Evolutionary conservation across 2,888 invertebrate genomes (phyloP), one percentile per base, ranked within the genome.

Genomic region (Tubulanus polymorphus): DNA sequence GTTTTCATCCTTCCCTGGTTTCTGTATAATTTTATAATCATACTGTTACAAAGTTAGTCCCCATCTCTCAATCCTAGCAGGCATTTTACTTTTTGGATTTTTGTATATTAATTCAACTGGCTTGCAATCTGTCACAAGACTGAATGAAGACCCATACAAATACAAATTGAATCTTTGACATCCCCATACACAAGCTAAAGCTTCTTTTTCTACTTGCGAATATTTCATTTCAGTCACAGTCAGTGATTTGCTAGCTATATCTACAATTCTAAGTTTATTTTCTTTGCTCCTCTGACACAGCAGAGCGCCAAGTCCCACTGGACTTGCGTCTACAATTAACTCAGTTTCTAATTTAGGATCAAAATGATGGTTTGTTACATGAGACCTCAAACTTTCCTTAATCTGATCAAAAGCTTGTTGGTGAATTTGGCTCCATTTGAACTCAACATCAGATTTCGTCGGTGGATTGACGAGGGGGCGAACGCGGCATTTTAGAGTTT

Each of bases 151-250:
- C 27, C 71, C 72, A 53, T 60, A 63, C 5, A 71, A 45, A 47
- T 65, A 71, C 23, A 68, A 27, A 32, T 67, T 61, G 55, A 67
- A 72, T 47, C 68, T 67, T 56, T 71, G 67, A 37, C 63, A 60
- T 3, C 56, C 58, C 68, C 64, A 70, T 0, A 67, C 63, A 5
- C 69, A 61, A 8, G 67, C 67, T 27, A 69, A 55, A 48, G 63
- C 56, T 51, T 69, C 68, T 6, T 65, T 50, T 37, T 67, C 68
- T 10, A 65, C 68, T 53, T 69, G 68, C 2, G 64, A 61, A 54
- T 67, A 70, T 5, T 65, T 55, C 5, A 56, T 28, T 51, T 68
- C 69, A 6, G 56, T 56, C 32, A 59, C 61, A 8, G 64, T 63
- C 1, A 65, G 56, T 5, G 62, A 53, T 28, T 63, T 41, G 50